Base-by-base conservation (phyloP, 2,113 vertebrate species). In the Chaetorhynchus papuensis region DNA sequence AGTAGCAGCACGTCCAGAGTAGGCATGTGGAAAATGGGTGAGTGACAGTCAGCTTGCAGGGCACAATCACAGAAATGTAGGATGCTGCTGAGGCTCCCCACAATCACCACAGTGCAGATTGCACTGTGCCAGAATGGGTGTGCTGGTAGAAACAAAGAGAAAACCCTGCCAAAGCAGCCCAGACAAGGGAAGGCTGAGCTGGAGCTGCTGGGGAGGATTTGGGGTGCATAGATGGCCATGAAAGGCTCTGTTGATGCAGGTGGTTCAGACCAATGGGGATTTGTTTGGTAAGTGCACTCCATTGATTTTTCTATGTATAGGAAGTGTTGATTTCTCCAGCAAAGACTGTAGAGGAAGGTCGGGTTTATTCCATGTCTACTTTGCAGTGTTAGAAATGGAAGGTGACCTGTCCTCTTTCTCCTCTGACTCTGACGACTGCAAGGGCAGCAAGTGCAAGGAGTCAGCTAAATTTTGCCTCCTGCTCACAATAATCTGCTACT, bases 241-340 rank as follows among this genome's bases (percentile, higher is more conserved):
- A 45, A 47, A 83, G 42, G 22, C 39, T 50, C 45, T 2, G 3
- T n/a, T 59, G 47, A 42, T 88, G 82, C 39, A 63, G 30, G 23
- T 83, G 63, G 35, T 59, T 91, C 59, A 72, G 87, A 61, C 26
- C 70, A 54, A 44, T 31, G 64, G 20, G 37, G 9, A 68, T 81
- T 89, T 64, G 41, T 83, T 91, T 49, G 35, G 15, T 78, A 92
- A 91, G 52, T 84, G 26, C 22, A 61, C 68, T 77, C 57, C 14
- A 93, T 92, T 83, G 88, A 88, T 92, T 95, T 95, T 92, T 83
- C 70, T 92, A 39, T 70, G 17, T 76, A 79, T 87, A 90, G 75
- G 53, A 93, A 75, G 77, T 33, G 86, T 78, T 83, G 89, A 83
- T 91, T 92, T 82, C 72, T 91, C 59, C 37, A 86, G 85, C 39